These are phyloP conservation scores for honey bee (Apis mellifera) DNA, from an alignment of 1,140 invertebrate genomes.

Conservation along the genomic window DNA sequence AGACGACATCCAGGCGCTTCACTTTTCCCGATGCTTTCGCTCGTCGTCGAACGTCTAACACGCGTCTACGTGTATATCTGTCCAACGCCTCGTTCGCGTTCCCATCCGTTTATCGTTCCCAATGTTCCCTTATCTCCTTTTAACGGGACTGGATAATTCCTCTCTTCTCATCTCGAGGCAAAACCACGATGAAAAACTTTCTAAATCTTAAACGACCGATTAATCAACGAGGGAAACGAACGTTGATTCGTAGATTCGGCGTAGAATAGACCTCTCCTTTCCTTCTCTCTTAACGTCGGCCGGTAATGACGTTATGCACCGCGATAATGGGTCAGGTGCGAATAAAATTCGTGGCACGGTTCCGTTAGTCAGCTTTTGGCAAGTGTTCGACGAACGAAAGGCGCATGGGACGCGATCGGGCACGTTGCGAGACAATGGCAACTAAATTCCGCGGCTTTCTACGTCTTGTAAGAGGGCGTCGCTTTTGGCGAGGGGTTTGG, in stretches of 20 bases:
- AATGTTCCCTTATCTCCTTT: too few species aligned
- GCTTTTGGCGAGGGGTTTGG: slow-evolving; percentile 37
- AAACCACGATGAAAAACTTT: too few species aligned
- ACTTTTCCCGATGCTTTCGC: neutral
- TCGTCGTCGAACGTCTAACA: neutral
- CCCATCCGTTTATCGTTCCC: neutral
- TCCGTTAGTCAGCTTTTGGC: slow-evolving; percentile 77
- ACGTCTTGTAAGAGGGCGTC: slow-evolving; percentile 58
- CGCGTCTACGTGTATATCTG: neutral
- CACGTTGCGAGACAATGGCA: slow-evolving; percentile 77
- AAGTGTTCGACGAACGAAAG: slow-evolving; percentile 56
- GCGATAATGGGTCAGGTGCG: slow-evolving; percentile 61
- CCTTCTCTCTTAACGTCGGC: neutral
- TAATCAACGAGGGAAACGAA: too few species aligned
- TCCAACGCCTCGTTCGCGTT: neutral
- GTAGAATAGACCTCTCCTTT: neutral
- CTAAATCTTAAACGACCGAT: too few species aligned
- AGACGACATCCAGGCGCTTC: slow-evolving; percentile 37
- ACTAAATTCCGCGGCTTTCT: slow-evolving; percentile 73
- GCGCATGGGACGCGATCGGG: slow-evolving; percentile 69
- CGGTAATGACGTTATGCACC: slow-evolving; percentile 14
- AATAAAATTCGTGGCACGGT: slow-evolving; percentile 77
- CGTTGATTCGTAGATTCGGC: neutral
- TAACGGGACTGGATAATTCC: too few species aligned
- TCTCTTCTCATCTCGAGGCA: too few species aligned